Evolutionary conservation across 2,888 invertebrate species (phyloP), one percentile per base, ranked within the genome.

Genomic region (Cerastis rubricosa): DNA sequence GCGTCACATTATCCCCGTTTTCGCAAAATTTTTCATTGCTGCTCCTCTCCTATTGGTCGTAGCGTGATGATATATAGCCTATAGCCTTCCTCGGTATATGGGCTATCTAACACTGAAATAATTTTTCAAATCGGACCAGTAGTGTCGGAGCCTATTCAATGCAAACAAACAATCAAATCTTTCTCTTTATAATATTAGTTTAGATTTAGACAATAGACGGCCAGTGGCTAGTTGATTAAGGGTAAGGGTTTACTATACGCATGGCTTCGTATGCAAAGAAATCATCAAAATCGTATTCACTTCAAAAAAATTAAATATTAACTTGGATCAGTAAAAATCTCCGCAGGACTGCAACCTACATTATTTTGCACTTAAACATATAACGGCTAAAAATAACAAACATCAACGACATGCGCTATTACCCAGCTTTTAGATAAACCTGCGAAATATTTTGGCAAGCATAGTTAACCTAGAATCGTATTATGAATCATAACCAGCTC

Each of bases 381-480:
- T 64, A 84, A 66, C 65, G 29, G 69, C 65, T 83, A 65, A 75
- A 83, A 81, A 83, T 83, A 83, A 71, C 72, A 76, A 63, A 72
- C 45, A 69, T 66, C 47, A 75, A 64, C 65, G 72, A 76, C 65
- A 70, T 76, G 83, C 83, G 54, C 76, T 71, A 76, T 81, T 87
- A 73, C 65, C 70, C 76, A 77, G 76, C 73, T 75, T 83, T 80
- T 72, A 86, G 73, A 76, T 84, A 78, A 85, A 80, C 74, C 74
- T 70, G 74, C 74, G 59, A 80, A 84, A 78, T 75, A 35, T 71
- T 87, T 79, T 80, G 79, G 79, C 88, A 80, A 86, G 74, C 76
- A 76, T 59, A 74, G 85, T 78, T 86, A 88, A 80, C 83, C 85
- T 76, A 88, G 79, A 87, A 87, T 76, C 45, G 71, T 86, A 81